Evolutionary conservation across 2,113 vertebrate genomes (phyloP).

Genomic region (Hepsetus odoe): DNA sequence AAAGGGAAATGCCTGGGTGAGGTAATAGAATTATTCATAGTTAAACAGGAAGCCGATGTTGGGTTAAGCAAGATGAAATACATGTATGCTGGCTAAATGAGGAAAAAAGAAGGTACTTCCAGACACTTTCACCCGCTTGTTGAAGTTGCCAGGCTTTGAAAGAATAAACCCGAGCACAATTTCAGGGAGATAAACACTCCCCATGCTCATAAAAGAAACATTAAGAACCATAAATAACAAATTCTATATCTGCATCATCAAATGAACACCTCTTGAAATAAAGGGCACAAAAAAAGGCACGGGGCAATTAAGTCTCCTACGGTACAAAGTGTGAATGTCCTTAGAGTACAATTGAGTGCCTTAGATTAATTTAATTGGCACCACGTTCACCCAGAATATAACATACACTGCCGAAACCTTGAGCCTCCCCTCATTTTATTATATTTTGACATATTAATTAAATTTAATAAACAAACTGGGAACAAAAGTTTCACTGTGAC

Average conservation of each 20-base stretch:
- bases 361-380: no score
- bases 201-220: constrained; percentile 25
- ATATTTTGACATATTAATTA: no score
- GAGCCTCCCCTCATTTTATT: no score
- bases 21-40: constrained; percentile 61
- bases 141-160: background rate
- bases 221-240: background rate
- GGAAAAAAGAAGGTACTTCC: background rate
- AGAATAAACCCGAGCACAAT: constrained; percentile 33
- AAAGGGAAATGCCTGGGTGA: constrained; percentile 30
- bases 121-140: background rate
- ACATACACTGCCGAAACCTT: no score
- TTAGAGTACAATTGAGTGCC: no score
- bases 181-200: constrained; percentile 58
- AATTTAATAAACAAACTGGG: no score
- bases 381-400: no score
- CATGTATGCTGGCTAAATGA: background rate
- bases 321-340: no score
- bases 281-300: no score
- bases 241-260: background rate
- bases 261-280: background rate
- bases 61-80: constrained; percentile 32
- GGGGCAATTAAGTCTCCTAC: no score
- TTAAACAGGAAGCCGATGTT: constrained; percentile 47
- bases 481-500: no score